Evolutionary conservation across 2,888 invertebrate species (phyloP), one percentile per base, ranked within the genome.

Genomic region (Margaritifera margaritifera): DNA sequence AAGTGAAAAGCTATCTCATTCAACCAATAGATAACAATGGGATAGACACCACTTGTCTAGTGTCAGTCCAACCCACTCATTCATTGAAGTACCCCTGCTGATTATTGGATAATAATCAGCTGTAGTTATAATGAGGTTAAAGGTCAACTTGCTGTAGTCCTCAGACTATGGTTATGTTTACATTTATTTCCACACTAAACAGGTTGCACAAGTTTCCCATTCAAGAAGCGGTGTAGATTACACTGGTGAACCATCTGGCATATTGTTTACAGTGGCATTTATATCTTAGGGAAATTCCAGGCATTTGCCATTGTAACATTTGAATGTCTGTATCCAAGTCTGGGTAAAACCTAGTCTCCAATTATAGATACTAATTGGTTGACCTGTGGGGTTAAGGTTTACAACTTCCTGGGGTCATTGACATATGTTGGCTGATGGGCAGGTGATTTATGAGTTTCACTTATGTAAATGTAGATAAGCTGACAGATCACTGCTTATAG

Each of bases 121-220:
- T 59, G 53, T 60, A 63, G 64, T 64, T 60, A 51, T 52, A 61
- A 56, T 15, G 22, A 56, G 71, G 78, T 71, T 67, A 80, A 73
- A 75, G 75, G 78, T 80, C 74, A 80, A 69, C 24, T 69, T 54
- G 67, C 73, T 66, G 71, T 72, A 72, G 72, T 73, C 69, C 72
- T 71, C 42, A 63, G 53, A 56, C 50, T 18, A n/a, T n/a, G 27
- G 57, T 62, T 51, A 53, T 75, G 66, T 72, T 72, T 75, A 62
- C 68, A 61, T 75, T 67, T 62, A 52, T 53, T 24, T 62, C 50
- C 54, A 62, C 54, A 52, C 53, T 51, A 24, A 56, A 24, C 42
- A 42, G 22, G 56, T 64, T 64, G 56, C 64, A 64, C 56, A 64
- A 64, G 62, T 61, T 22, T 42, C 42, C 25, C 22, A 42, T 52